Percentiles rank a stretch among this genome's conserved stretches.
Conservation (phyloP, 2,113 vertebrate species). For the Heteronetta atricapilla region DNA sequence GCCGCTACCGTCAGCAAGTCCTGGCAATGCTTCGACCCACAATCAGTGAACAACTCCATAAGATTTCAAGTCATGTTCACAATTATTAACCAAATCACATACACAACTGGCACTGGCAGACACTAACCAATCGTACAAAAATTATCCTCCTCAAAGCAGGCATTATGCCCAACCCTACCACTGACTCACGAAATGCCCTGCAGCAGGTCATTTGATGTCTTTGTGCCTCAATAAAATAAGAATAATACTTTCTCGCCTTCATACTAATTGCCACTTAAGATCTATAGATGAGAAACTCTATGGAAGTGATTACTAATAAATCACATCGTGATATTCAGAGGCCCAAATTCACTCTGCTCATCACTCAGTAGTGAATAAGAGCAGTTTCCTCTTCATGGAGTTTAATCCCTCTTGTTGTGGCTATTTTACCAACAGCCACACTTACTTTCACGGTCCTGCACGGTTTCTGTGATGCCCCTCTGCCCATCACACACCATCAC, state of each 20-base stretch:
- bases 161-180: background rate
- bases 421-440: conserved; percentile 34
- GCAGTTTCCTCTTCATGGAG: background rate
- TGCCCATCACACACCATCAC: background rate
- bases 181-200: conserved; percentile 31
- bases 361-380: background rate
- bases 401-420: conserved; percentile 16
- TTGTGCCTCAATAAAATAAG: conserved; percentile 12
- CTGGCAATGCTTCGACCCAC: background rate
- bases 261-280: conserved; percentile 56
- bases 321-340: background rate
- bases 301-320: conserved; percentile 40
- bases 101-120: background rate
- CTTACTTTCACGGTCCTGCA: background rate
- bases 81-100: conserved; percentile 51
- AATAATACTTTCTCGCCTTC: conserved; percentile 6
- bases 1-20: background rate
- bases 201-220: conserved; percentile 35
- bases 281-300: conserved; percentile 21
- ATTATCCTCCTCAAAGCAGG: conserved; percentile 1
- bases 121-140: conserved; percentile 5
- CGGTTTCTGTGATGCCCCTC: background rate
- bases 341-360: conserved; percentile 5
- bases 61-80: conserved; percentile 34
- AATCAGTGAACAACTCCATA: background rate